Base-by-base conservation (phyloP, 2,113 vertebrate genomes). In the Poecilia latipinna region DNA sequence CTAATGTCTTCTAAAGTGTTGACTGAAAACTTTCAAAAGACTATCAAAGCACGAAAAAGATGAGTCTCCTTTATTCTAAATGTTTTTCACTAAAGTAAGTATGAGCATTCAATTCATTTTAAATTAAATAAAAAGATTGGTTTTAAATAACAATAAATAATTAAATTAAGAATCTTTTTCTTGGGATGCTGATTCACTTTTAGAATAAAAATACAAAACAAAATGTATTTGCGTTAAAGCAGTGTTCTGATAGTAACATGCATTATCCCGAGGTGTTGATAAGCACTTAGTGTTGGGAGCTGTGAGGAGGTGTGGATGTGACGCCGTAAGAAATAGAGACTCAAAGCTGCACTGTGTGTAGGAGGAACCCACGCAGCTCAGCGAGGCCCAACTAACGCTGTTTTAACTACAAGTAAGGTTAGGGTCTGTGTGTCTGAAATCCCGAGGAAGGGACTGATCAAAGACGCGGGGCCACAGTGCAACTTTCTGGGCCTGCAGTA, bases 371-470 rank as follows among this genome's bases (percentile, higher is more conserved):
- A 90, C 90, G 77, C 87, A 86, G 75, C 79, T 82, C 84, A 66
- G 78, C 83, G 74, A 80, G 76, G 87, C 84, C 87, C 70, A 80
- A 78, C 76, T 3, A 17, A 65, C 65, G 68, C 31, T 37, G 80
- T 80, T 72, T 91, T 90, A 86, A 81, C 82, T 82, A 42, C 63
- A 74, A 57, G 63, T 28, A 70, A 87, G 80, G 88, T 86, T 82
- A 54, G 73, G 70, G 76, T 85, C 78, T 79, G 74, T 81, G 85
- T 87, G 85, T 91, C 74, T 86, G 89, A 86, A 89, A 84, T 85
- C 86, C 88, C 72, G 24, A 86, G 86, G 84, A 92, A 90, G 91
- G 91, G 90, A 93, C 86, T 88, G 88, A 94, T 94, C 87, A 94
- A 93, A 94, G 91, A n/a, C 88, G 65, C 87, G 84, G 83, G 76